phyloP scores from a whole-genome alignment of 1,140 invertebrate species.

The Tetraneura akinire region DNA sequence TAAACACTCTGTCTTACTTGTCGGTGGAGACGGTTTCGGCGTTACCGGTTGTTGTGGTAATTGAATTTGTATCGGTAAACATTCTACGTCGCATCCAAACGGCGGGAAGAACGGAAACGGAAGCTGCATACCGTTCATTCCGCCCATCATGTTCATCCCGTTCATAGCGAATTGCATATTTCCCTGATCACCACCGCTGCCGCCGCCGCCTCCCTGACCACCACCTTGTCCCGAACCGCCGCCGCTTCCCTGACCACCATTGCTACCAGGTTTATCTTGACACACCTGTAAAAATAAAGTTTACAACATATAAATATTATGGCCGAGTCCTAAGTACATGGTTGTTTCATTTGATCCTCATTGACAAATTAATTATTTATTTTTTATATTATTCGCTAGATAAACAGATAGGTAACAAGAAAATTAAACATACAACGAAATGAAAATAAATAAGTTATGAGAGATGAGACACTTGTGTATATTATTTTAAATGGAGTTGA shows the following conservation, averaged over 20 bases:
- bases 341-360: too few species aligned
- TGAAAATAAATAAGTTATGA: too few species aligned
- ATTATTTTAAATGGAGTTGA: too few species aligned
- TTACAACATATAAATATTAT: too few species aligned
- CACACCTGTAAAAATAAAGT: background rate
- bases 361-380: too few species aligned
- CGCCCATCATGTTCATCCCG: background rate
- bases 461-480: too few species aligned
- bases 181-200: background rate
- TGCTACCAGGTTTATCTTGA: background rate
- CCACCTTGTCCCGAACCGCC: background rate
- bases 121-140: constrained; percentile 19
- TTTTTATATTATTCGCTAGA: too few species aligned
- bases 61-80: background rate
- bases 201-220: background rate
- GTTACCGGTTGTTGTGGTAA: background rate
- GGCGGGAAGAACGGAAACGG: constrained; percentile 41
- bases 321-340: too few species aligned
- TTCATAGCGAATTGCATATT: background rate
- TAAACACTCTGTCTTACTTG: background rate
- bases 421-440: too few species aligned
- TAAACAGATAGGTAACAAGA: too few species aligned
- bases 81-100: constrained; percentile 13
- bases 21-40: background rate
- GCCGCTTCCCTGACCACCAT: background rate